Percentiles rank a stretch among this genome's conserved stretches.
Evolutionary conservation across 2,888 invertebrate species (phyloP).

Genomic region (Drosophila recens): DNA sequence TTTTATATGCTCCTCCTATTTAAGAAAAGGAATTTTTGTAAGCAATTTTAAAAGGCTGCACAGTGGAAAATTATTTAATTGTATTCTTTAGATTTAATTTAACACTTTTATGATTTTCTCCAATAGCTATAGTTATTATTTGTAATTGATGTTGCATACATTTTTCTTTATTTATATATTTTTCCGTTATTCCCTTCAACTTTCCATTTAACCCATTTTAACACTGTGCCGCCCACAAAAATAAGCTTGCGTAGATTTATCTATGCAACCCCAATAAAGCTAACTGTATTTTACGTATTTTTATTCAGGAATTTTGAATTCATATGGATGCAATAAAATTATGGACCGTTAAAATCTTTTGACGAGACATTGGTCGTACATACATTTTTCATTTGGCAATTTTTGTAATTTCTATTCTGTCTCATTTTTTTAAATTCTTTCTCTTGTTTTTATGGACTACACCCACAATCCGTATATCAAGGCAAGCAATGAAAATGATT

Average conservation of each 20-base stretch:
- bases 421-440: conserved; percentile 11
- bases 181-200: background rate
- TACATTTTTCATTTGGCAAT: conserved; percentile 58
- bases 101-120: background rate
- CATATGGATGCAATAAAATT: conserved; percentile 63
- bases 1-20: too few relatives aligned
- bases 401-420: conserved; percentile 44
- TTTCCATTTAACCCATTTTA: background rate
- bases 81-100: too few relatives aligned
- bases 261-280: conserved; percentile 57
- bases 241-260: conserved; percentile 47
- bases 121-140: background rate
- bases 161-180: background rate
- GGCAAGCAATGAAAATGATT: conserved; percentile 41
- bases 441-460: background rate
- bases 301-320: conserved; percentile 39
- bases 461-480: background rate
- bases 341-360: conserved; percentile 71
- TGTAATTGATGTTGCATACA: too few relatives aligned
- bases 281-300: conserved; percentile 56
- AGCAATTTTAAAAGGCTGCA: too few relatives aligned
- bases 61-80: too few relatives aligned
- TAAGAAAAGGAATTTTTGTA: too few relatives aligned
- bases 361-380: conserved; percentile 38
- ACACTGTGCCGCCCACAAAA: conserved; percentile 42